Evolutionary conservation across 2,113 vertebrate species (phyloP).

Genomic region (Manacus vitellinus): DNA sequence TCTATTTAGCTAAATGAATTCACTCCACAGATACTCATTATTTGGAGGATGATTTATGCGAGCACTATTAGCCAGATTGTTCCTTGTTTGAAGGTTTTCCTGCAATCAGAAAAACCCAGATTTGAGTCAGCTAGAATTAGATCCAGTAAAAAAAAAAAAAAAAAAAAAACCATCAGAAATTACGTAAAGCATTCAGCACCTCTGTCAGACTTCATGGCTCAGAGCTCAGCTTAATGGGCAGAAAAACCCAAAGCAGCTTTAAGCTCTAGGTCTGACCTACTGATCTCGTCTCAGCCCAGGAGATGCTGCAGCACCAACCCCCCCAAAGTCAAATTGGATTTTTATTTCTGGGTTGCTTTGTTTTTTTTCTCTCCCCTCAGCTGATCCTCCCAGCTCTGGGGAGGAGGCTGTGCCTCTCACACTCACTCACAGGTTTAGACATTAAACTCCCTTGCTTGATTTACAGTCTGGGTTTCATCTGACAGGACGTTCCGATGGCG

Average conservation of each 20-base stretch:
- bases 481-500: background rate
- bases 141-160: background rate
- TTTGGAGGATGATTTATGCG: constrained; percentile 22
- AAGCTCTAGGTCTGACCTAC: background rate
- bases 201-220: background rate
- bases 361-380: background rate
- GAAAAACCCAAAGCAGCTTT: background rate
- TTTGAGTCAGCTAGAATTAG: constrained; percentile 23
- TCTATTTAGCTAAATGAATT: constrained; percentile 34
- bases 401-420: background rate
- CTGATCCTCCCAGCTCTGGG: background rate
- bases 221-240: background rate
- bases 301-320: background rate
- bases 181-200: background rate
- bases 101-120: background rate
- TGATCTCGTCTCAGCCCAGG: background rate
- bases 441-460: background rate
- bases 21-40: constrained; percentile 45
- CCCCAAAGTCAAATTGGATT: background rate
- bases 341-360: background rate
- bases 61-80: constrained; percentile 44
- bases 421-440: background rate
- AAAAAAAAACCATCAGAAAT: background rate
- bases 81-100: constrained; percentile 17
- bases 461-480: background rate